These are phyloP conservation scores for Odontothrips loti DNA, from an alignment of 2,888 invertebrate species.

Conservation along the genomic window DNA sequence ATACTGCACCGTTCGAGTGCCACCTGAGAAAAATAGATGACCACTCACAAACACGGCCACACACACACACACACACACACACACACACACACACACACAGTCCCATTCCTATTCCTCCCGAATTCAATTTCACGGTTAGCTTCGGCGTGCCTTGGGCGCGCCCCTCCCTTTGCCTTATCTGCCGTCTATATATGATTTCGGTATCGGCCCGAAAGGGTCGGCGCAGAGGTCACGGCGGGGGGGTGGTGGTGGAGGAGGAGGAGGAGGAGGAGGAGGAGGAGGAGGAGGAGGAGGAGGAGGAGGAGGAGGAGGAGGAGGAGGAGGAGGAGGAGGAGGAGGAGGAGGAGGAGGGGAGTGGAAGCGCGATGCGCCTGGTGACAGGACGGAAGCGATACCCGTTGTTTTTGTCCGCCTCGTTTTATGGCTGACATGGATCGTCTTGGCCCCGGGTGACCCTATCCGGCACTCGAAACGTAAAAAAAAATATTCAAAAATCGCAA, in stretches of 20 bases:
- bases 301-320: background rate
- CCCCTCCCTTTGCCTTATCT: background rate
- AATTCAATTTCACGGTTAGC: constrained; percentile 18
- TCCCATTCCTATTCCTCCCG: background rate
- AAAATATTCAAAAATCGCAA: too few relatives aligned
- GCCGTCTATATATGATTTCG: constrained; percentile 15
- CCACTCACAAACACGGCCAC: too few relatives aligned
- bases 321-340: too few relatives aligned
- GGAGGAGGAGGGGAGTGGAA: background rate
- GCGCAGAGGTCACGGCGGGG: background rate
- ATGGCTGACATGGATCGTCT: constrained; percentile 9
- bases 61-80: background rate
- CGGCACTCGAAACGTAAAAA: too few relatives aligned
- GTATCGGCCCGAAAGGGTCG: background rate
- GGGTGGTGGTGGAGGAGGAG: background rate
- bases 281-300: background rate
- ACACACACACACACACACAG: background rate
- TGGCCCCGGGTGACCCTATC: background rate
- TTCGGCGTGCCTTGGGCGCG: background rate
- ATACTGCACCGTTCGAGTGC: background rate
- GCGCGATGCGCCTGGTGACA: background rate
- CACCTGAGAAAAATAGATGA: background rate
- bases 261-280: too few relatives aligned
- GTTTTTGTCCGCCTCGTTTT: constrained; percentile 4
- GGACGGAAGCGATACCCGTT: constrained; percentile 4